Base-by-base conservation (phyloP, 2,888 invertebrate genomes). In the Hirudinaria manillensis region DNA sequence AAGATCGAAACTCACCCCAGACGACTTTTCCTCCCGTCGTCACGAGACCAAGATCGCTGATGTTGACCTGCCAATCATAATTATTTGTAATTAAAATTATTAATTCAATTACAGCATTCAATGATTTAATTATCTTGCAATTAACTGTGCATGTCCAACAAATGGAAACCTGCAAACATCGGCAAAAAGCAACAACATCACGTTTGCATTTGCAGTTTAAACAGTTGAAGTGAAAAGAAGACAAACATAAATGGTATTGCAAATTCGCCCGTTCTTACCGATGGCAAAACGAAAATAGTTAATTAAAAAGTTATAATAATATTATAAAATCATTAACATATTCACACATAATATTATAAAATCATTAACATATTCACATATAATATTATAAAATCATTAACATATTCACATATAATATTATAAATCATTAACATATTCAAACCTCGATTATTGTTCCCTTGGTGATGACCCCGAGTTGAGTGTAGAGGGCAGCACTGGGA, bases 11-110 rank as follows among this genome's bases (percentile, higher is more conserved):
- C 83, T 80, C 80, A 77, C 98, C 99, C 99, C 99, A 99, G 0
- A 99, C 94, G 70, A 99, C 96, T 89, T 97, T 99, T 77, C 99
- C 99, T 13, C 94, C 93, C 85, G 97, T 96, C 0, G 99, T 99
- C 0, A 99, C 99, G 78, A 99, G 88, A 87, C 99, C 99, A 78
- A 99, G 88, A 87, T 99, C 99, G 7, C 95, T 96, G 81, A 99
- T 94, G 84, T 99, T 99, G 0, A 99, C 84, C 84, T 85, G 78
- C 13, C 80, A 76, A 51, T 73, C 21, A 77, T 10, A 21, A 13
- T 32, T 13, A 32, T 32, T 16, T 16, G 19, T 53, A 16, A 53
- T 53, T 53, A 53, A 53, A 19, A 53, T 16, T 19, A 27, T 7
- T 27, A 27, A 61, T 61, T 53, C 53, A 16, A 53, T 53, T 53